Evolutionary conservation across 2,888 invertebrate species (phyloP), one percentile per base, ranked within the genome.

Genomic region (Hemistola chrysoprasaria): DNA sequence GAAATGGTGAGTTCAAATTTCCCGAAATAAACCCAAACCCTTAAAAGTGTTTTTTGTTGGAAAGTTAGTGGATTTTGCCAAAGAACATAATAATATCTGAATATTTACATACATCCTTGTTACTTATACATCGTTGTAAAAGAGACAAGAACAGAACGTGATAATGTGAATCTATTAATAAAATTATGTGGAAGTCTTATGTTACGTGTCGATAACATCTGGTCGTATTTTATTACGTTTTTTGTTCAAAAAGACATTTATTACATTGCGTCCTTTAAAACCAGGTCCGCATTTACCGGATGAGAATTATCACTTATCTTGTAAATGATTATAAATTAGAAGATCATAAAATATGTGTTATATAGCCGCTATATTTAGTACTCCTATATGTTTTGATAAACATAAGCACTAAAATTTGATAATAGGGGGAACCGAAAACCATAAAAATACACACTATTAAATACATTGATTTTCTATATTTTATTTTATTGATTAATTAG

Each of bases 311-410:
- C 32, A 34, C 34, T 37, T 42, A 42, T 35, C 31, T 47, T 33
- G 6, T 37, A 47, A 47, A 41, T 45, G 41, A 34, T 27, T 41
- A 47, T 25, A 40, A 47, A 50, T 50, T 47, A 39, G 32, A n/a
- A 8, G 11, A 22, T 41, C 22, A 45, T 50, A 50, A 50, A 50
- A 40, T 31, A 39, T 38, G 26, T 25, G 31, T 33, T 26, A 47
- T 36, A 42, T 37, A n/a, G 37, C 33, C 22, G 37, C 16, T 16
- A 16, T 16, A 16, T 16, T 16, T 16, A 16, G 16, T 16, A 16
- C 16, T 16, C 4, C n/a, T n/a, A n/a, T n/a, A n/a, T n/a, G n/a
- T n/a, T n/a, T n/a, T n/a, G n/a, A n/a, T n/a, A n/a, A n/a, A n/a
- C n/a, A n/a, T n/a, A n/a, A n/a, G n/a, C n/a, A n/a, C n/a, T n/a